Percentiles rank a stretch among this genome's conserved stretches.
phyloP scores from a whole-genome alignment of 1,140 invertebrate species.

The Bombus consobrinus region DNA sequence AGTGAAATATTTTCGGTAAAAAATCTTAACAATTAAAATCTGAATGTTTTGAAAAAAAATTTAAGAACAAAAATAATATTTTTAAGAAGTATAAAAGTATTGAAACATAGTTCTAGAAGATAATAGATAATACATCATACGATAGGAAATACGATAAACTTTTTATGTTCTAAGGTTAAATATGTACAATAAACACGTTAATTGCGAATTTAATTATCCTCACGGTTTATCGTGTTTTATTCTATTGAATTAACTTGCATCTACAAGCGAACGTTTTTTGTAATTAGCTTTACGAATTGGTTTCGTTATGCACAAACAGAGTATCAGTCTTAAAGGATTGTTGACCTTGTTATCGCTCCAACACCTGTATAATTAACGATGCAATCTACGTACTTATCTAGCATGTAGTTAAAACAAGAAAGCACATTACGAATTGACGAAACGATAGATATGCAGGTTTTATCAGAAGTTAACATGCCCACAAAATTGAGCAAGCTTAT shows the following conservation, averaged over 20 bases:
- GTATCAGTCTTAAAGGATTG: conserved; percentile 3
- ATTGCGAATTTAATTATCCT: not conserved
- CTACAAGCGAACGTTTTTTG: not conserved
- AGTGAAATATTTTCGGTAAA: not conserved
- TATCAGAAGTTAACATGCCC: not conserved
- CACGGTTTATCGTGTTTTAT: not conserved
- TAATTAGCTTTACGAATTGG: not conserved
- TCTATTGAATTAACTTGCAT: not conserved
- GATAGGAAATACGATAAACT: no score
- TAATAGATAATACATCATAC: not conserved
- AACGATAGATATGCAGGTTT: conserved; percentile 39
- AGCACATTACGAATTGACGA: not conserved
- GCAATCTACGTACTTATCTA: conserved; percentile 43
- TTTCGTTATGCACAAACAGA: not conserved
- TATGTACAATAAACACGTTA: not conserved
- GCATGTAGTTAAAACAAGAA: not conserved
- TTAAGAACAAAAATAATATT: no score
- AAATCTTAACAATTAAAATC: not conserved
- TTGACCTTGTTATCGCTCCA: conserved; percentile 33
- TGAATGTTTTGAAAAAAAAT: not conserved
- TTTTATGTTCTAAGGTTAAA: not conserved
- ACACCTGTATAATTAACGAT: conserved; percentile 39
- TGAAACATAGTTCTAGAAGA: not conserved
- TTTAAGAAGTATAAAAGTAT: no score
- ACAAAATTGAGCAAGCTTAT: conserved; percentile 14